Conservation (phyloP, 2,797 vertebrate species). For the Bryconaethiops microstoma region DNA sequence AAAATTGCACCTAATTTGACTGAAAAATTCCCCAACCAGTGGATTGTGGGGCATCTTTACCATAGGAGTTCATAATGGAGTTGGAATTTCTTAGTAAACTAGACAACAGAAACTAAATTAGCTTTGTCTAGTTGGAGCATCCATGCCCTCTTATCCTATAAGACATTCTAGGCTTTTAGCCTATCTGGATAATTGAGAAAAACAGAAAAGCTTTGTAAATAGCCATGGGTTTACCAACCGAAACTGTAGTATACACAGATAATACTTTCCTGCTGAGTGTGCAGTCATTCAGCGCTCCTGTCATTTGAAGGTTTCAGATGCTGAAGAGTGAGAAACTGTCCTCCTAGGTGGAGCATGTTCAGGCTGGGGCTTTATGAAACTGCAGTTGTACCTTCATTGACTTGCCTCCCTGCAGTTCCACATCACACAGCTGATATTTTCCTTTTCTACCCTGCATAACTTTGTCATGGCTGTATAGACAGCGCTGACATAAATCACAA, state of each 20-base stretch:
- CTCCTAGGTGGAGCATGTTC: background rate
- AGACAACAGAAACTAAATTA: background rate
- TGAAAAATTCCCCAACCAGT: background rate
- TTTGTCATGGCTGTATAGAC: constrained; percentile 30
- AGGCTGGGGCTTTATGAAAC: background rate
- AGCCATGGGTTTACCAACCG: background rate
- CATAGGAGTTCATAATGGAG: background rate
- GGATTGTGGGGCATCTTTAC: background rate
- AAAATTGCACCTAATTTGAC: background rate
- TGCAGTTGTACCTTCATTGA: background rate
- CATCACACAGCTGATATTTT: constrained; percentile 12
- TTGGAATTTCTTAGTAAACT: background rate
- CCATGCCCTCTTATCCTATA: background rate
- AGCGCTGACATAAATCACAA: constrained; percentile 10
- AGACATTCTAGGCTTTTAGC: background rate
- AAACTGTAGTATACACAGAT: background rate
- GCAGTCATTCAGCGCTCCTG: background rate
- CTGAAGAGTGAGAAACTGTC: background rate
- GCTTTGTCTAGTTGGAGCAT: background rate
- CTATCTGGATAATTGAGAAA: background rate
- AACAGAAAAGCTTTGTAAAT: background rate
- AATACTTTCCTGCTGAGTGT: background rate
- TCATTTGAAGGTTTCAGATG: background rate
- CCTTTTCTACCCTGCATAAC: constrained; percentile 12
- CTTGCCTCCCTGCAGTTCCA: background rate